phyloP scores from a whole-genome alignment of 2,888 invertebrate species.

The Catocala fraxini region DNA sequence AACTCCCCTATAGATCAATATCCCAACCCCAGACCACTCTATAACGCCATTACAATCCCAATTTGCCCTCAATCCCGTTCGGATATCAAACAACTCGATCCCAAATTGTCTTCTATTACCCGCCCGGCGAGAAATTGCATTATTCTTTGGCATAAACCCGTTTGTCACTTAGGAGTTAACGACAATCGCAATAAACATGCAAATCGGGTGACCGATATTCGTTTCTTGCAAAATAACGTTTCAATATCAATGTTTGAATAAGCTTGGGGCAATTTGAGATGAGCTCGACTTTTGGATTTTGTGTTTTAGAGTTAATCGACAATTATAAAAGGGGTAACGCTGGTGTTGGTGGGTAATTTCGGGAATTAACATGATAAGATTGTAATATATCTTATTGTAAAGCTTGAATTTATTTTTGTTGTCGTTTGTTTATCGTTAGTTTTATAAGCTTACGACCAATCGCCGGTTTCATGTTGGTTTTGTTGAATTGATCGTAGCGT shows the following conservation, averaged over 20 bases:
- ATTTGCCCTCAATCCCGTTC: constrained; percentile 22
- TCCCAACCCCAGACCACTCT: not conserved
- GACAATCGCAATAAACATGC: constrained; percentile 73
- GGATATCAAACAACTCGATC: constrained; percentile 61
- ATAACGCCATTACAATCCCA: constrained; percentile 25
- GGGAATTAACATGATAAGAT: too few relatives aligned
- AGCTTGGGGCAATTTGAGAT: constrained; percentile 14
- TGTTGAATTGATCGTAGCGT: too few relatives aligned
- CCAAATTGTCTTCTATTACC: constrained; percentile 67
- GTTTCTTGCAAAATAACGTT: constrained; percentile 50
- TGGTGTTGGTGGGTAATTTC: too few relatives aligned
- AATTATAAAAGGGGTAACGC: not conserved
- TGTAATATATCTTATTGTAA: too few relatives aligned
- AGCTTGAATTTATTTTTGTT: too few relatives aligned
- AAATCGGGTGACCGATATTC: constrained; percentile 61
- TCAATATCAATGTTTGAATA: constrained; percentile 39
- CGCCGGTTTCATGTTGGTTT: too few relatives aligned
- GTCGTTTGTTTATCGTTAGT: too few relatives aligned
- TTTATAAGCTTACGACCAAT: too few relatives aligned
- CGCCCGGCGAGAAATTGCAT: constrained; percentile 62
- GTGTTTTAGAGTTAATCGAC: constrained; percentile 1
- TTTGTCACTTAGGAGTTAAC: constrained; percentile 56
- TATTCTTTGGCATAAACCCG: constrained; percentile 54
- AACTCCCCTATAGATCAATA: too few relatives aligned
- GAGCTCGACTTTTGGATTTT: constrained; percentile 1